Conservation (phyloP, 2,888 invertebrate species). For the Tineola bisselliella region DNA sequence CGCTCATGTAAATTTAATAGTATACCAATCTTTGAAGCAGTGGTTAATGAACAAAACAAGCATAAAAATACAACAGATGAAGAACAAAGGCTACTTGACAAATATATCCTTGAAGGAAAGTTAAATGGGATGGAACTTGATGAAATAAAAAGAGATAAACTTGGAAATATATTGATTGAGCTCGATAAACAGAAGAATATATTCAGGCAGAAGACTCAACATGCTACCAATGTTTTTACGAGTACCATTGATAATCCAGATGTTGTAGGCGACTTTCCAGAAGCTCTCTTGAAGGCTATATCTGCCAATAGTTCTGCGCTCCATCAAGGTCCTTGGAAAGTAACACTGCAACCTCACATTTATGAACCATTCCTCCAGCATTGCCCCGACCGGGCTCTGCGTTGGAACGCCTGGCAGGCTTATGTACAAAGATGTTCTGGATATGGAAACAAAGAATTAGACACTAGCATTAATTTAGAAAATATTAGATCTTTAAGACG, state of each 20-base stretch:
- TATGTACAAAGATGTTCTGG: conserved; percentile 76
- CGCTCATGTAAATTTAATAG: conserved; percentile 79
- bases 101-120: conserved; percentile 83
- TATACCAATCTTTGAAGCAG: conserved; percentile 73
- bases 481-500: conserved; percentile 76
- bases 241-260: conserved; percentile 73
- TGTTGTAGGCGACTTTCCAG: conserved; percentile 78
- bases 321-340: conserved; percentile 82
- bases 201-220: conserved; percentile 74
- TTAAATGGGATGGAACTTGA: conserved; percentile 81
- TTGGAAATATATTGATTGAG: conserved; percentile 57
- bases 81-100: conserved; percentile 77
- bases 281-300: conserved; percentile 71
- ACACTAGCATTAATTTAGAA: conserved; percentile 80
- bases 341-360: conserved; percentile 78
- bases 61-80: conserved; percentile 62
- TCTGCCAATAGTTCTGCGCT: conserved; percentile 70
- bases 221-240: conserved; percentile 72
- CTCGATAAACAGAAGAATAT: conserved; percentile 65
- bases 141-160: conserved; percentile 53
- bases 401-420: conserved; percentile 90
- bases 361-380: conserved; percentile 82
- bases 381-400: conserved; percentile 79
- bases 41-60: conserved; percentile 65
- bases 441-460: conserved; percentile 68